phyloP scores from a whole-genome alignment of 2,888 invertebrate genomes.

The Drosophila maculinotata region DNA sequence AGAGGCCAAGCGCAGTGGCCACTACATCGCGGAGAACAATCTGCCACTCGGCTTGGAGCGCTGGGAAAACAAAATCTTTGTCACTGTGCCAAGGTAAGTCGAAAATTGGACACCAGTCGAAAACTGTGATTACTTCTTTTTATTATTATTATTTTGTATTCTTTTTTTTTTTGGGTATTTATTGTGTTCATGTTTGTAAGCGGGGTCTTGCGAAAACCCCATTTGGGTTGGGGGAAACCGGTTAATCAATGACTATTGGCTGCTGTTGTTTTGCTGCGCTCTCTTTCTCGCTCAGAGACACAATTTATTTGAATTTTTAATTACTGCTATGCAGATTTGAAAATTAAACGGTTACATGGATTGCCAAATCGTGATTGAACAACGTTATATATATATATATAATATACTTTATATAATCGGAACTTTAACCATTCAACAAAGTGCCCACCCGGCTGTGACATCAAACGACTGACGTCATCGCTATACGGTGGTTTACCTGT shows the following conservation, averaged over 20 bases:
- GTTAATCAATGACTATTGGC: constrained; percentile 46
- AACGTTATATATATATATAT: not conserved
- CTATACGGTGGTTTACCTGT: constrained; percentile 35
- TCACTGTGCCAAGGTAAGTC: constrained; percentile 88
- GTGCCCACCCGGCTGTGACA: not conserved
- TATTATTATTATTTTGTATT: constrained; percentile 21
- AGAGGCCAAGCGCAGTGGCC: constrained; percentile 87
- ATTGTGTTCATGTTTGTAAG: constrained; percentile 32
- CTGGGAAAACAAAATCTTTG: constrained; percentile 90
- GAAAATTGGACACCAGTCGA: constrained; percentile 7
- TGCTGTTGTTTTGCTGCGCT: constrained; percentile 18
- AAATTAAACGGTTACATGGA: constrained; percentile 38
- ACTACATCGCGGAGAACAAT: constrained; percentile 88
- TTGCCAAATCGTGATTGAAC: constrained; percentile 23
- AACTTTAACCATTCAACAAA: constrained; percentile 4
- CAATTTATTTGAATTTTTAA: constrained; percentile 54
- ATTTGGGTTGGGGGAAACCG: constrained; percentile 56
- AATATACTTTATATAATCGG: not conserved
- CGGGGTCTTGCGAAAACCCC: constrained; percentile 67
- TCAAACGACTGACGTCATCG: constrained; percentile 50
- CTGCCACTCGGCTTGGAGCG: constrained; percentile 89
- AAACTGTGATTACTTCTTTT: constrained; percentile 40
- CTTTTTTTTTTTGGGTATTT: no score
- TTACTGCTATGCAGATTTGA: constrained; percentile 62
- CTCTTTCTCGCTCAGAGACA: constrained; percentile 26